These are phyloP conservation scores for Drosophila kurseongensis DNA, from an alignment of 1,140 invertebrate genomes.

Conservation along the genomic window DNA sequence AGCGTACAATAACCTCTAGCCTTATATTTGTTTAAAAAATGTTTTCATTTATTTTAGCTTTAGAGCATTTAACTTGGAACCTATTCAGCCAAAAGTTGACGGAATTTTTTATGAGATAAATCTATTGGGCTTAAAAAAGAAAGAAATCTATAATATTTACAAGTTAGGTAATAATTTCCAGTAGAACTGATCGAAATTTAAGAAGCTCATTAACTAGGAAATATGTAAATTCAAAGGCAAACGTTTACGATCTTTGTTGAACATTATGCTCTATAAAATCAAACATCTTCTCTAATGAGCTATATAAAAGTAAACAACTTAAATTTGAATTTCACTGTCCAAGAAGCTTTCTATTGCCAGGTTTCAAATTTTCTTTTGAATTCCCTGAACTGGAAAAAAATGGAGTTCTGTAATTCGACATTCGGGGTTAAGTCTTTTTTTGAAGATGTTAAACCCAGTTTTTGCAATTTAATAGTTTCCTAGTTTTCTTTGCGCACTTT, in stretches of 20 bases:
- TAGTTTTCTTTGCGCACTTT: no score
- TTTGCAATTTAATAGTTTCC: no score
- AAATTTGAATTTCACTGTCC: constrained; percentile 1
- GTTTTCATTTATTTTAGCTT: background rate
- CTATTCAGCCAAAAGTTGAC: background rate
- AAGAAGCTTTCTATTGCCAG: constrained; percentile 1
- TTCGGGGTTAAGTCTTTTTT: no score
- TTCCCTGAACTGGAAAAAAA: no score
- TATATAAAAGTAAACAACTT: constrained; percentile 1
- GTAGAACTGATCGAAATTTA: constrained; percentile 1
- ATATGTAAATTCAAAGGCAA: background rate
- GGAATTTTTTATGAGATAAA: no score
- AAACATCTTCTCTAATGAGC: constrained; percentile 21
- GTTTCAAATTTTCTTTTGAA: background rate
- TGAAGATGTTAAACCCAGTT: no score
- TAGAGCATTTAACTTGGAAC: background rate
- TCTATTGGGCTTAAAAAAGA: no score
- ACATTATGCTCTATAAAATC: constrained; percentile 22
- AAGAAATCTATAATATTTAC: no score
- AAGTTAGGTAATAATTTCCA: background rate
- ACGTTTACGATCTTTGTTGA: background rate
- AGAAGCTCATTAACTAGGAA: background rate
- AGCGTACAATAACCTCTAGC: constrained; percentile 54
- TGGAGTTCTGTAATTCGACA: no score
- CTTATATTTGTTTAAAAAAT: background rate